These are phyloP conservation scores for Scomber scombrus DNA, from an alignment of 2,113 vertebrate species.

Conservation along the genomic window DNA sequence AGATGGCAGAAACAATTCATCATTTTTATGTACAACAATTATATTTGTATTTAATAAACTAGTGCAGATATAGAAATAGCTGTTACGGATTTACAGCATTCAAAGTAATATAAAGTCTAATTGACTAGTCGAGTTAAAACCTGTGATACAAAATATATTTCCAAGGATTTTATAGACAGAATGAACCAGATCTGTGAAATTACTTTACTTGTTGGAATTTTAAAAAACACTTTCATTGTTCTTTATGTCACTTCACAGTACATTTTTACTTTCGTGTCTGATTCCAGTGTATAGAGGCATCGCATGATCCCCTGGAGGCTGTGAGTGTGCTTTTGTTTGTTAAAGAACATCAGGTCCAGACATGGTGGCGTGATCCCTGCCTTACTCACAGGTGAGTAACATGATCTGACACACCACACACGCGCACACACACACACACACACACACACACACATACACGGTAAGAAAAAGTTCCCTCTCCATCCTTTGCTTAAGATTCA, in stretches of 20 bases:
- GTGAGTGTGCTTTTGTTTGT: not conserved
- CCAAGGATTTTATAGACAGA: not conserved
- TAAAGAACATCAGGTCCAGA: slow-evolving; percentile 44
- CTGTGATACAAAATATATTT: not conserved
- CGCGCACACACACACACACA: not conserved
- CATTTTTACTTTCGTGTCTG: not conserved
- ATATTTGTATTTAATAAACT: not conserved
- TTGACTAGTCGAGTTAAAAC: too few species aligned
- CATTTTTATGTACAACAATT: not conserved
- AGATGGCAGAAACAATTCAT: not conserved
- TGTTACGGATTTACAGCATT: not conserved
- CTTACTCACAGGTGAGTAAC: slow-evolving; percentile 71
- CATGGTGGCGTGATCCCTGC: slow-evolving; percentile 8
- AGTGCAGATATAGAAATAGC: not conserved
- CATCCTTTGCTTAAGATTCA: not conserved
- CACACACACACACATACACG: slow-evolving; percentile 40
- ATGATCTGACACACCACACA: slow-evolving; percentile 5
- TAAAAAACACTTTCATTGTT: not conserved
- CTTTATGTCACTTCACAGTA: not conserved
- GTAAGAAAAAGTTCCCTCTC: not conserved
- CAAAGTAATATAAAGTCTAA: too few species aligned
- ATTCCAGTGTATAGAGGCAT: not conserved
- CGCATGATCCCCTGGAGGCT: not conserved
- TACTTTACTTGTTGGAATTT: not conserved
- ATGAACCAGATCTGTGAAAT: not conserved